These are phyloP conservation scores for Carabus problematicus DNA, from an alignment of 2,888 invertebrate species.

Conservation along the genomic window DNA sequence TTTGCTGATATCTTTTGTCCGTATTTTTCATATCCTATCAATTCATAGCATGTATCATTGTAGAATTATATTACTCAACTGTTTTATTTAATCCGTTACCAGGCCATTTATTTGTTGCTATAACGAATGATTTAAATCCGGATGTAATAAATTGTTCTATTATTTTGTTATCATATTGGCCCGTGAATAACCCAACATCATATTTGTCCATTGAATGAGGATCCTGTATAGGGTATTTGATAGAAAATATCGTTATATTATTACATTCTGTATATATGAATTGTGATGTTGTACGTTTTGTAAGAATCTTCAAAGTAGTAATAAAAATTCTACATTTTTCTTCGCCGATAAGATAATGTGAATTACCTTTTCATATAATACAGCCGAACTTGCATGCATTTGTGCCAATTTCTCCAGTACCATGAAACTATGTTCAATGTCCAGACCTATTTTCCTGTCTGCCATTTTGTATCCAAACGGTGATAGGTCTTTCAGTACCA, in stretches of 20 bases:
- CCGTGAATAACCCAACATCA: constrained; percentile 27
- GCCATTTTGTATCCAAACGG: constrained; percentile 56
- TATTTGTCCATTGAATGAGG: constrained; percentile 25
- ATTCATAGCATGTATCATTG: neutral
- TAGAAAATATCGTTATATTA: too few species aligned
- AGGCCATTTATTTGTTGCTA: constrained; percentile 34
- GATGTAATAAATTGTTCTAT: constrained; percentile 25
- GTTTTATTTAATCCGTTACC: constrained; percentile 16
- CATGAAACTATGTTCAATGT: constrained; percentile 52
- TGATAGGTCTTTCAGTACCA: constrained; percentile 55
- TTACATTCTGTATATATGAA: too few species aligned
- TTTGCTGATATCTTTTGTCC: constrained; percentile 57
- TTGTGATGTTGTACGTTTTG: too few species aligned
- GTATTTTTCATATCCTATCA: constrained; percentile 55
- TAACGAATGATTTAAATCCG: constrained; percentile 32
- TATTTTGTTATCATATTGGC: constrained; percentile 27
- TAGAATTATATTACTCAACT: neutral
- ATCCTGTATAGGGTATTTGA: constrained; percentile 38
- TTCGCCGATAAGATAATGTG: too few species aligned
- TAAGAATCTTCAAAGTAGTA: too few species aligned
- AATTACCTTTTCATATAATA: constrained; percentile 54
- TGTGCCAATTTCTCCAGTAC: constrained; percentile 53
- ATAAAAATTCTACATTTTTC: too few species aligned
- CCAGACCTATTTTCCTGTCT: constrained; percentile 54
- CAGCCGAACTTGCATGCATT: constrained; percentile 55